Evolutionary conservation across 2,888 invertebrate species (phyloP), one percentile per base, ranked within the genome.

Genomic region (Apotomis turbidana): DNA sequence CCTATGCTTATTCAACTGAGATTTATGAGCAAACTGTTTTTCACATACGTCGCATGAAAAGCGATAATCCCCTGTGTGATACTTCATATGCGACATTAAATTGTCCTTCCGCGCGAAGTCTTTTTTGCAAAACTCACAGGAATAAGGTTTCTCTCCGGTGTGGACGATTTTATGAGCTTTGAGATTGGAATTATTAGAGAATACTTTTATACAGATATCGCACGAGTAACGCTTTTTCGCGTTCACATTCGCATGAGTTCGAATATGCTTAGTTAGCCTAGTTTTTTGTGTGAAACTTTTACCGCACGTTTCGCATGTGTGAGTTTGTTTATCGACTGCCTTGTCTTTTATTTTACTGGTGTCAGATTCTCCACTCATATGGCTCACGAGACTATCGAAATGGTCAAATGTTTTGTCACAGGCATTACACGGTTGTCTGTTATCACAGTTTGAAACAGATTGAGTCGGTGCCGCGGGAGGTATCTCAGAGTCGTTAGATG

Each of bases 11-110:
- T 62, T 62, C 4, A 62, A 51, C 5, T 49, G 49, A 51, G 49
- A 62, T 36, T 62, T 62, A 15, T 62, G 61, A 15, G 61, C 61
- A 44, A 62, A 62, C n/a, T 36, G 49, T 36, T 62, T 62, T 51
- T 51, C 49, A 36, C 61, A 62, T 36, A 62, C 49, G 3, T 36
- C 36, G 3, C 61, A 62, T 1, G 61, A 36, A 44, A 62, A 62
- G 27, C 49, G 49, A 10, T 49, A 62, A 51, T 62, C 49, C 36
- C 15, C 61, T 15, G 49, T 62, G 61, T 62, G 61, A n/a, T 49
- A 49, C 36, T 62, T 49, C 49, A 62, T 49, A 36, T 62, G 61
- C 4, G 61, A 49, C 49, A 36, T 62, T 36, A 62, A 36, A n/a
- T 62, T 49, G 12, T 49, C 49, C 49, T 62, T 36, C 27, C 49